Base-by-base conservation (phyloP, 37 sponge, comb jelly and placozoan genomes). In the Sycon ciliatum region DNA sequence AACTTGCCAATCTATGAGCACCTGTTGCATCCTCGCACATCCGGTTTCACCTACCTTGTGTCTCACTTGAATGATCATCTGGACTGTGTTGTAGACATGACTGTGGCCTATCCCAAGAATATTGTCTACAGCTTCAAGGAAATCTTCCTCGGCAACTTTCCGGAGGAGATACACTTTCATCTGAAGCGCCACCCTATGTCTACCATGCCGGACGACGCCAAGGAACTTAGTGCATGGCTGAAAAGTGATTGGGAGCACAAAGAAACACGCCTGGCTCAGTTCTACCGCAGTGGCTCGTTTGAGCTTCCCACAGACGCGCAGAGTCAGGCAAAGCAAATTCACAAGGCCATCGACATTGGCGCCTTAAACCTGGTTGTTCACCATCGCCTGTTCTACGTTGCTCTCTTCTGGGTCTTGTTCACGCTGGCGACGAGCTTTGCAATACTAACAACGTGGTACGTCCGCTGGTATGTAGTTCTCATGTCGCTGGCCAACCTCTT, bases 1-100 rank as follows among this genome's bases (percentile, higher is more conserved):
- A 78, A 73, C 7, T 76, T 86, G 0, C 85, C 60, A 13, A 67
- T 74, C 32, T 86, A 84, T 53, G 80, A 90, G 0, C 81, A 84
- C 38, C 78, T 89, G 18, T 72, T 94, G 11, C 91, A 94, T 54
- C 91, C 95, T 20, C 71, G 85, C 27, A 87, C 83, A 4, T 83
- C 71, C 31, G 95, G 94, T 2, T 93, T 93, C 62, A 73, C 80
- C 16, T 56, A 77, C 28, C 85, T 85, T 74, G 40, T 88, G 9
- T 11, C 7, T 9, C 9, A 22, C 32, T 11, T 60, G 63, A 9
- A 60, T 28, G 63, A 24, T 24, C 7, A 22, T 28, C 22, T 60
- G 22, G 16, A 60, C 9, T 60, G 22, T 11, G 24, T 60, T 60
- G 22, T 60, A 11, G 77, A 76, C 40, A 66, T 76, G 36, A 76